These are phyloP conservation scores for silkworm (Bombyx mori) DNA, from an alignment of 1,140 invertebrate genomes.

Conservation along the genomic window ASM3026992v2 NC_085130.1:9655001-9655500, in stretches of 20 bases:
- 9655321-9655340: slow-evolving; percentile 38
- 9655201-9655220: background rate
- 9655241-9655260: slow-evolving; percentile 65
- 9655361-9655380: slow-evolving; percentile 23
- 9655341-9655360: slow-evolving; percentile 25
- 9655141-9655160: too few relatives aligned
- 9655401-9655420: slow-evolving; percentile 48
- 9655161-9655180: too few relatives aligned
- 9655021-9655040: too few relatives aligned
- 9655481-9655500: slow-evolving; percentile 47
- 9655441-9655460: slow-evolving; percentile 17
- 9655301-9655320: slow-evolving; percentile 31
- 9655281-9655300: slow-evolving; percentile 51
- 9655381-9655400: slow-evolving; percentile 23
- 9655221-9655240: slow-evolving; percentile 14
- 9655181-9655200: too few relatives aligned
- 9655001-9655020: too few relatives aligned
- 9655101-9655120: background rate
- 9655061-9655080: too few relatives aligned
- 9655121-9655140: background rate
- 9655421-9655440: slow-evolving; percentile 29
- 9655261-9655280: slow-evolving; percentile 44
- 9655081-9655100: too few relatives aligned
- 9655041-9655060: too few relatives aligned
- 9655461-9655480: slow-evolving; percentile 34